These are phyloP conservation scores for Pandion haliaetus DNA, from an alignment of 2,113 vertebrate species.

Conservation along the genomic window DNA sequence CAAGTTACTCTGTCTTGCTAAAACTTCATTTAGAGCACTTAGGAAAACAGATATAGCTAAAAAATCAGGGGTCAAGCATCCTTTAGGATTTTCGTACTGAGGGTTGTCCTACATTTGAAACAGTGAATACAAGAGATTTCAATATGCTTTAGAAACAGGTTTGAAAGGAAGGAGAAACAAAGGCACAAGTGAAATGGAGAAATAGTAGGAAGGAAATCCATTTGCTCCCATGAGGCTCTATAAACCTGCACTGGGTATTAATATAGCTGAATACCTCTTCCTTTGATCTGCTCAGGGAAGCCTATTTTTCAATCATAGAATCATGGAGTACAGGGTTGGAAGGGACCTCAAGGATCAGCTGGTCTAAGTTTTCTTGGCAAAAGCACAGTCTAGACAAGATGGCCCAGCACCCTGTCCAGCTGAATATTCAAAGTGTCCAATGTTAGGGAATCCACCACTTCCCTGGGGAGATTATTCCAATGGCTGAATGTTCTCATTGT, in stretches of 20 bases:
- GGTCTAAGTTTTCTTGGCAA: not conserved
- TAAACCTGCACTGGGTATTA: not conserved
- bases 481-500: no score
- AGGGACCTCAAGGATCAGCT: not conserved
- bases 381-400: not conserved
- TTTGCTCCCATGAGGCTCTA: not conserved
- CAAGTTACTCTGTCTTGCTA: not conserved
- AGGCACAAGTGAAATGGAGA: not conserved
- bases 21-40: not conserved
- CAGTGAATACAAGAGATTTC: not conserved
- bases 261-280: not conserved
- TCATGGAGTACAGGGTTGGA: not conserved
- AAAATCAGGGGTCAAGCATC: not conserved
- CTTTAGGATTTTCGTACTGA: not conserved
- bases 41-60: not conserved
- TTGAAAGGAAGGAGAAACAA: not conserved
- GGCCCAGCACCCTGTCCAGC: not conserved
- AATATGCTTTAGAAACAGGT: not conserved
- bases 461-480: not conserved
- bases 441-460: not conserved
- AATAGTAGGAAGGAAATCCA: not conserved
- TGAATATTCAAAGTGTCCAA: not conserved
- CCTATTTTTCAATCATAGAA: not conserved
- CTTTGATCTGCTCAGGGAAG: not conserved
- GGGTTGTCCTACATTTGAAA: not conserved